Base-by-base conservation (phyloP, 2,888 invertebrate species). In the Noctua janthina region DNA sequence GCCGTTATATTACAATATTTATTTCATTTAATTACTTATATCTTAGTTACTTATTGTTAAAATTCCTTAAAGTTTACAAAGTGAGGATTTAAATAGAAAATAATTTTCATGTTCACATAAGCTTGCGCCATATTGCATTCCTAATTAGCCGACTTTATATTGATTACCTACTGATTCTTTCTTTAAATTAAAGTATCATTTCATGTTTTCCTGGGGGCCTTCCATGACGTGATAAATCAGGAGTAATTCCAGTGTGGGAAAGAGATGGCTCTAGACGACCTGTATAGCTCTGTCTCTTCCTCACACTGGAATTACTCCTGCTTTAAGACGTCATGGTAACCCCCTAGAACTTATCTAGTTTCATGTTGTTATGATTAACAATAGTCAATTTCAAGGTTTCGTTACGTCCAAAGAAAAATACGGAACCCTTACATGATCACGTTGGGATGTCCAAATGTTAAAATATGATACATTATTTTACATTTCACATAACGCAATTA, bases 1-100 rank as follows among this genome's bases (percentile, higher is more conserved):
- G 91, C 91, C 89, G 79, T 83, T 83, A 84, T 69, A 82, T 86
- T 90, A 74, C 80, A 75, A 83, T 87, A 76, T 80, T 82, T 83
- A 77, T 71, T 86, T 67, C n/a, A 79, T 74, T 69, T 68, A n/a
- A 73, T 79, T 51, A 79, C 74, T 66, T 76, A 59, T n/a, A 81
- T 13, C 67, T 81, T 66, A 79, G 23, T 68, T 46, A 78, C 62
- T 73, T 83, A 81, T 51, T 67, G 20, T 62, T 71, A 64, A 80
- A 69, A 82, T 82, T 62, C 39, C 62, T 46, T 72, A 51, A 51
- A 6, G 23, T 85, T 82, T 70, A 84, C 23, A 46, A 13, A 46
- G 49, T 35, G 49, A 15, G 3, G 6, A 51, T 35, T 20, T 29
- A 10, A 20, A 64, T 35, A 20, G 17, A 35, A 35, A 43, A 54